Base-by-base conservation (phyloP, 2,797 vertebrate genomes). In the Fistularia tabacaria region DNA sequence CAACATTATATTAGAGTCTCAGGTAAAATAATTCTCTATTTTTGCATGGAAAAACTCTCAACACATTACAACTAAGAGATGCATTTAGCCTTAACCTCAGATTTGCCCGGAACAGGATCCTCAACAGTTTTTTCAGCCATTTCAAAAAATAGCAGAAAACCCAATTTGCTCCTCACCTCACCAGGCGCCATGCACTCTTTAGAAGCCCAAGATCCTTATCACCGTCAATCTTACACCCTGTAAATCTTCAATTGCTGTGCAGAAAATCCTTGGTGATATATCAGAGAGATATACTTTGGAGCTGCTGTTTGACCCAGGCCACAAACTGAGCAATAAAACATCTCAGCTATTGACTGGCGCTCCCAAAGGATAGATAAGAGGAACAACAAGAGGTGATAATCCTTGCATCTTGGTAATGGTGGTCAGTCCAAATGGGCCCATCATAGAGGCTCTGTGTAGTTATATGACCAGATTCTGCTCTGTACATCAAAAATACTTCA, bases 21-120 rank as follows among this genome's bases (percentile, higher is more conserved):
- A 83, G 75, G 61, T 79, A 38, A 55, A 78, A 62, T 71, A 74
- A 79, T 52, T 51, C 56, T 48, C 9, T 2, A 36, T 42, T 47
- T n/a, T 38, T 52, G 25, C 12, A 66, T 68, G 25, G 25, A 44
- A 62, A 81, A 71, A 51, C 6, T 39, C 51, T 45, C 54, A 54
- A 62, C 64, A 75, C 11, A 10, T 44, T 38, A 40, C 66, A 58
- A 46, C 49, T 58, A 14, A 49, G 40, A 7, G 4, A 49, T 62
- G 58, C 39, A 46, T 73, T 78, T 49, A 65, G 42, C 12, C 49
- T 62, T 51, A 75, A 73, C 64, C 48, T 43, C 36, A 63, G 38
- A 37, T 52, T 73, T 44, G 7, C 57, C 47, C 44, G 44, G 57
- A 50, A 47, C 12, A 14, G 25, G 25, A 25, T 25, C 25, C 25